Conservation (phyloP, 2,113 vertebrate species). For the Peromyscus californicus region DNA sequence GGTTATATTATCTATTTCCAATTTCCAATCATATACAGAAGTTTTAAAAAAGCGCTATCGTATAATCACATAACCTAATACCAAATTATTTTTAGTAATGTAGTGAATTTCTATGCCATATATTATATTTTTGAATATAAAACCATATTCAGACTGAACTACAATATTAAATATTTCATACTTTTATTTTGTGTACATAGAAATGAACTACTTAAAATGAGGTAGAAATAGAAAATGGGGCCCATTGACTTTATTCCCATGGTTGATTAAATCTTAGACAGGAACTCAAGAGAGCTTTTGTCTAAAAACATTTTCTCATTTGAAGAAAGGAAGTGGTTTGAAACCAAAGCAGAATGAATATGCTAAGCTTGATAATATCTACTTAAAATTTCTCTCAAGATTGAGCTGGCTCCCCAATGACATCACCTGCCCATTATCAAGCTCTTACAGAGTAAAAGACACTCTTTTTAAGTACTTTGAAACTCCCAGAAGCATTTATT, state of each 20-base stretch:
- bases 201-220: background rate
- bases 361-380: background rate
- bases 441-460: background rate
- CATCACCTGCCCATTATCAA: background rate
- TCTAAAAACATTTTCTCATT: background rate
- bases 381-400: background rate
- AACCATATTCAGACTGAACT: background rate
- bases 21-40: background rate
- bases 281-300: background rate
- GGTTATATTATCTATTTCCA: background rate
- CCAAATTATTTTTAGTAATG: background rate
- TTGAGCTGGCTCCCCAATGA: background rate
- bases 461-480: background rate
- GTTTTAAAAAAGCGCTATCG: background rate
- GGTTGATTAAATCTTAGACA: background rate
- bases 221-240: fast-evolving
- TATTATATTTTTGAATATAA: background rate
- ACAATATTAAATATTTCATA: background rate
- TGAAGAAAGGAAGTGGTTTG: background rate
- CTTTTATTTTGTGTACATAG: background rate
- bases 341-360: background rate
- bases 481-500: background rate
- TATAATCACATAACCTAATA: background rate
- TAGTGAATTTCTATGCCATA: background rate
- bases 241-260: background rate